phyloP scores from a whole-genome alignment of 2,113 vertebrate genomes.

The Aptenodytes patagonicus region DNA sequence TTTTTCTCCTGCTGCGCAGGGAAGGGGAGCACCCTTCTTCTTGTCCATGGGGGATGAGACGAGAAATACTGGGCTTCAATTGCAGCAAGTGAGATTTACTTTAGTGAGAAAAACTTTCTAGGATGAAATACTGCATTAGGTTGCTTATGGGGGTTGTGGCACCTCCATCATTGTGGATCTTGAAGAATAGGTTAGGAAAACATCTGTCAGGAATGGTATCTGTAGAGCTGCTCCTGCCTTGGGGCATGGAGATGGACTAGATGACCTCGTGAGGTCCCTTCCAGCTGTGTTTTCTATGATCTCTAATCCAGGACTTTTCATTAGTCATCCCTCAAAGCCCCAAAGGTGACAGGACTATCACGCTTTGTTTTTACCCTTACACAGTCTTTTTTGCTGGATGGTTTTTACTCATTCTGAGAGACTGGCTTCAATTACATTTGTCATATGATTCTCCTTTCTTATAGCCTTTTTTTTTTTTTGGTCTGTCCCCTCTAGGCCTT shows the following conservation, averaged over 20 bases:
- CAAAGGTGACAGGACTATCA: slow-evolving; percentile 9
- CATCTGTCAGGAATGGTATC: not conserved
- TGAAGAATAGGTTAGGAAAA: slow-evolving; percentile 15
- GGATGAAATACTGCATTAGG: not conserved
- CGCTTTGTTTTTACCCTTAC: not conserved
- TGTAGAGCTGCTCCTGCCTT: not conserved
- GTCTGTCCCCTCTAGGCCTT: not conserved
- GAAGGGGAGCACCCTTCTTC: not conserved
- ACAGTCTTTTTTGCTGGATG: not conserved
- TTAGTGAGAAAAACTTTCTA: not conserved
- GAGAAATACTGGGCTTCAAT: not conserved
- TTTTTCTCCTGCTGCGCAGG: not conserved
- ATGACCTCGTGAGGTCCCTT: not conserved
- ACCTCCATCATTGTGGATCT: not conserved
- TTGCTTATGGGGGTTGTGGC: not conserved
- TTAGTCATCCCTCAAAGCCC: not conserved
- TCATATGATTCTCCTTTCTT: not conserved
- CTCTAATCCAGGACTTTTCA: not conserved
- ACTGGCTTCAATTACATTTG: not conserved
- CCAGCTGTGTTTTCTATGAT: not conserved
- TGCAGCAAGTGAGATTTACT: not conserved
- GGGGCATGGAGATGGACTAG: not conserved
- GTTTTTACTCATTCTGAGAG: not conserved
- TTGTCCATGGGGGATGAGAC: not conserved
- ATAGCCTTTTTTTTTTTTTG: not conserved